Evolutionary conservation across 1,140 invertebrate genomes (phyloP).

Genomic region (roundworm (Caenorhabditis elegans)): WBcel235 BX284605.5:11424501-11425000

Average conservation of each 20-base stretch:
- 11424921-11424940: not conserved
- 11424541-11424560: not conserved
- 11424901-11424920: not conserved
- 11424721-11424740: not conserved
- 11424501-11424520: constrained; percentile 9
- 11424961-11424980: too few species aligned
- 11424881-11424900: not conserved
- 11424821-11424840: not conserved
- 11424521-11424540: not conserved
- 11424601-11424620: too few species aligned
- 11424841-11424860: not conserved
- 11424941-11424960: too few species aligned
- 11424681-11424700: not conserved
- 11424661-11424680: not conserved
- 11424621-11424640: too few species aligned
- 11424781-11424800: too few species aligned
- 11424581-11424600: constrained; percentile 5
- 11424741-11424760: not conserved
- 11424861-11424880: not conserved
- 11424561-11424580: constrained; percentile 1
- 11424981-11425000: too few species aligned
- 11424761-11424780: too few species aligned
- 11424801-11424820: not conserved
- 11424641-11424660: not conserved
- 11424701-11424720: not conserved